Percentiles rank a stretch among this genome's conserved stretches.
phyloP scores from a whole-genome alignment of 92 coral and sea anemone genomes.

The Heteractis magnifica region DNA sequence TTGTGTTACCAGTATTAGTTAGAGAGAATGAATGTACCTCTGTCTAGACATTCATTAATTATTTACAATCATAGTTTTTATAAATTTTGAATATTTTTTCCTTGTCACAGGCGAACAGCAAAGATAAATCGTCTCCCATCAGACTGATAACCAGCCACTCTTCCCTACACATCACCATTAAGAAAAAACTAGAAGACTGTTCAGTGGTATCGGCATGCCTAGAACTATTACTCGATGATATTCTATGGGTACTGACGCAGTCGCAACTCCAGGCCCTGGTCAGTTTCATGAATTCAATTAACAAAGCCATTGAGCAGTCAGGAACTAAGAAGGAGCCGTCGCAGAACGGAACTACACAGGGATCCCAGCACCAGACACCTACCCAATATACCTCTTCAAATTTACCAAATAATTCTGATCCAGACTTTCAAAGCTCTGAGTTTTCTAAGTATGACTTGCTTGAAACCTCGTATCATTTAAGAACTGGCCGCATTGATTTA shows the following conservation, averaged over 20 bases:
- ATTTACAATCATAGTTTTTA: neutral
- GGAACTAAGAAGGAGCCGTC: slow-evolving; percentile 51
- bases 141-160: slow-evolving; percentile 95
- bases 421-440: slow-evolving; percentile 47
- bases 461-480: slow-evolving; percentile 85
- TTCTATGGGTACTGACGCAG: slow-evolving; percentile 93
- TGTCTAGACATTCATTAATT: neutral
- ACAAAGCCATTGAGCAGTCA: slow-evolving; percentile 61
- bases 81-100: neutral
- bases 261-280: slow-evolving; percentile 68
- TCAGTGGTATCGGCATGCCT: slow-evolving; percentile 89
- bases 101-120: slow-evolving; percentile 44
- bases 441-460: slow-evolving; percentile 77
- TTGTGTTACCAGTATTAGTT: neutral
- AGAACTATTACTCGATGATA: slow-evolving; percentile 82
- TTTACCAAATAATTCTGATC: slow-evolving; percentile 44
- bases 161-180: slow-evolving; percentile 81
- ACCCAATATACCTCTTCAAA: slow-evolving; percentile 49
- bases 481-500: slow-evolving; percentile 87
- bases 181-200: slow-evolving; percentile 90
- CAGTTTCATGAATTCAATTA: slow-evolving; percentile 73
- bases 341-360: slow-evolving; percentile 40
- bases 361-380: slow-evolving; percentile 47
- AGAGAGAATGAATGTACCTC: too few relatives aligned
- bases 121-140: slow-evolving; percentile 68